Evolutionary conservation across 2,888 invertebrate genomes (phyloP).

Genomic region (Alsophila aescularia): DNA sequence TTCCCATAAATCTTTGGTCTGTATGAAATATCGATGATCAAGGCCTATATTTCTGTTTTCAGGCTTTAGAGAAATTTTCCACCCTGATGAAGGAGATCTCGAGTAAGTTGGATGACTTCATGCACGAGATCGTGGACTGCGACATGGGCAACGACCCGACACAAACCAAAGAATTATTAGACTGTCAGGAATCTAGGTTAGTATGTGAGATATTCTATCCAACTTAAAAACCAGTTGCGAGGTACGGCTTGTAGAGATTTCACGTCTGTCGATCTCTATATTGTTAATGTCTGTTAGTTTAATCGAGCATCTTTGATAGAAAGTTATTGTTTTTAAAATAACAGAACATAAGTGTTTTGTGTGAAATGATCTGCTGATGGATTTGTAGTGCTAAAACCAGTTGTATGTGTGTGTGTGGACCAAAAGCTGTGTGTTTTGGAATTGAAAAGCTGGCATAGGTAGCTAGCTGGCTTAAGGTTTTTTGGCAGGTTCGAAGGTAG

Average conservation of each 20-base stretch:
- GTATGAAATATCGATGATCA: no score
- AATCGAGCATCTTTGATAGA: background rate
- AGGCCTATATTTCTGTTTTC: slow-evolving; percentile 51
- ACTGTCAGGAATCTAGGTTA: slow-evolving; percentile 90
- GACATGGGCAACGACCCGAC: slow-evolving; percentile 97
- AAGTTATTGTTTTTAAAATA: background rate
- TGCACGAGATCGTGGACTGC: slow-evolving; percentile 94
- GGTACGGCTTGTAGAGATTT: slow-evolving; percentile 11
- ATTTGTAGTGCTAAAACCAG: slow-evolving; percentile 1
- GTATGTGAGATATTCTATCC: slow-evolving; percentile 24
- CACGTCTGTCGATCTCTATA: slow-evolving; percentile 3
- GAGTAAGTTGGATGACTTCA: slow-evolving; percentile 92
- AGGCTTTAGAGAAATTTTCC: slow-evolving; percentile 98
- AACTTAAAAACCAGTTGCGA: slow-evolving; percentile 19
- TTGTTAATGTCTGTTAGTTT: background rate
- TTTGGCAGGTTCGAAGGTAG: no score
- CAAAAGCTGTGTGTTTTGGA: background rate
- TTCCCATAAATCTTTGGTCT: no score
- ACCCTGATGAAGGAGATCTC: slow-evolving; percentile 96
- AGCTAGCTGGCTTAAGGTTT: no score
- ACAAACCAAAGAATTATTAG: slow-evolving; percentile 93
- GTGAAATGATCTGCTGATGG: background rate
- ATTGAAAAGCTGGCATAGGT: background rate
- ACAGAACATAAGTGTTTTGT: background rate
- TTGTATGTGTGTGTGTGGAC: slow-evolving; percentile 4